phyloP scores from a whole-genome alignment of 2,113 vertebrate genomes.

The Crotalus helleri region DNA sequence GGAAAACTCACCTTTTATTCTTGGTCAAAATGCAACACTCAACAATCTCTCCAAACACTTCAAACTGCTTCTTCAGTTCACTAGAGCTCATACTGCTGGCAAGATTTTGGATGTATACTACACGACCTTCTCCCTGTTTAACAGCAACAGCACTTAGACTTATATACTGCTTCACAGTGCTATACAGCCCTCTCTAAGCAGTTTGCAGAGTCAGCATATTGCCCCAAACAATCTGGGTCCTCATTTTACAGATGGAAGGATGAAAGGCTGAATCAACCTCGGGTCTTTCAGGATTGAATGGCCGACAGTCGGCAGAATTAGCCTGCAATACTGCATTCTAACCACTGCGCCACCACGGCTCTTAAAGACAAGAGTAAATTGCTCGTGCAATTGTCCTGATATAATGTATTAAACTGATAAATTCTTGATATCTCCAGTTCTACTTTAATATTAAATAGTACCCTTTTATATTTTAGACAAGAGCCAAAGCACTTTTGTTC shows the following conservation, averaged over 20 bases:
- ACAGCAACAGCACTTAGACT: background rate
- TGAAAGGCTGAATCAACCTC: background rate
- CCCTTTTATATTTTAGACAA: background rate
- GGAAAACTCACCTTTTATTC: conserved; percentile 74
- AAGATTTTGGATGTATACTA: conserved; percentile 92
- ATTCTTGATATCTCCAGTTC: background rate
- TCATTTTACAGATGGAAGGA: background rate
- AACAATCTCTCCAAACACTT: conserved; percentile 87
- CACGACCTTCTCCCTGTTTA: conserved; percentile 88
- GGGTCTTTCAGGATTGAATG: background rate
- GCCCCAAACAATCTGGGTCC: background rate
- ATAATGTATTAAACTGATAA: background rate
- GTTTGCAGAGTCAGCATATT: background rate
- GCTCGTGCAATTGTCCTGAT: background rate
- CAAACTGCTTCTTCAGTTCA: conserved; percentile 90
- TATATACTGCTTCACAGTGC: background rate
- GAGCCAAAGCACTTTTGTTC: background rate
- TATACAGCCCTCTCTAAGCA: background rate
- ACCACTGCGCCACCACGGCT: background rate
- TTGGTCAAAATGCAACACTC: conserved; percentile 91
- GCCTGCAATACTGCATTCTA: background rate
- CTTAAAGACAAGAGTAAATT: conserved; percentile 28
- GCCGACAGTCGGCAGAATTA: background rate
- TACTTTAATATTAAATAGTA: rapidly evolving
- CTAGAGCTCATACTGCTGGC: conserved; percentile 87